phyloP scores from a whole-genome alignment of 2,888 invertebrate genomes.

The Oscheius sp. region DNA sequence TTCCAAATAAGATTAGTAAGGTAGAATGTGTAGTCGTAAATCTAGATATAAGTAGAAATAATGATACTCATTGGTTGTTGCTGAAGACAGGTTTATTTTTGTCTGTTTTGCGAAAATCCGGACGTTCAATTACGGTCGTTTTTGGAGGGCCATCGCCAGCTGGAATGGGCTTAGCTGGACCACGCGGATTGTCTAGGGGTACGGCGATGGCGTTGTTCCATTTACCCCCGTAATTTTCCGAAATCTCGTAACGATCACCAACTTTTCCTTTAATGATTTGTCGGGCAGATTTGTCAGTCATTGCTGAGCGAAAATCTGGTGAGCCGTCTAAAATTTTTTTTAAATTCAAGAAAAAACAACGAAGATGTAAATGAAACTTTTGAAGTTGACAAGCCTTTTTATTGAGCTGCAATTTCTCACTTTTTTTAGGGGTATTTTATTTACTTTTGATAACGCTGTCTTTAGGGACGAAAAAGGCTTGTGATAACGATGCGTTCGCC shows the following conservation, averaged over 20 bases:
- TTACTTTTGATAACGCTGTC: too few relatives aligned
- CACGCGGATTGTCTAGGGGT: conserved; percentile 24
- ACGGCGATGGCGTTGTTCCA: conserved; percentile 28
- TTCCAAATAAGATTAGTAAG: too few relatives aligned
- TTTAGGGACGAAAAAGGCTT: too few relatives aligned
- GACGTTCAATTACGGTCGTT: conserved; percentile 4
- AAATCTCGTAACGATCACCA: conserved; percentile 16
- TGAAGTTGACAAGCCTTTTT: neutral
- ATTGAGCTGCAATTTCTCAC: neutral
- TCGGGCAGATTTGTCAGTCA: conserved; percentile 32
- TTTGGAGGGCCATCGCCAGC: conserved; percentile 7
- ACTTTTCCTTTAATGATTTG: conserved; percentile 26
- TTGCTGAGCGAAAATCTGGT: conserved; percentile 19
- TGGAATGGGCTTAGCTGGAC: conserved; percentile 11
- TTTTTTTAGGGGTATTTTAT: too few relatives aligned
- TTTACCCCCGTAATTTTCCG: conserved; percentile 20
- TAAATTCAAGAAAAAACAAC: neutral
- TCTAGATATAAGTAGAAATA: too few relatives aligned
- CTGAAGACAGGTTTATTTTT: neutral
- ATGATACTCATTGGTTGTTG: too few relatives aligned
- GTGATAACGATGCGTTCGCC: too few relatives aligned
- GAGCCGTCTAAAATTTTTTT: conserved; percentile 6
- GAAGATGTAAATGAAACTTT: neutral
- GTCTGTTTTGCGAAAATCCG: conserved; percentile 30
- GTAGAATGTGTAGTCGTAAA: too few relatives aligned